Evolutionary conservation across 1,140 invertebrate species (phyloP).

Genomic region (Brachionus plicatilis): DNA sequence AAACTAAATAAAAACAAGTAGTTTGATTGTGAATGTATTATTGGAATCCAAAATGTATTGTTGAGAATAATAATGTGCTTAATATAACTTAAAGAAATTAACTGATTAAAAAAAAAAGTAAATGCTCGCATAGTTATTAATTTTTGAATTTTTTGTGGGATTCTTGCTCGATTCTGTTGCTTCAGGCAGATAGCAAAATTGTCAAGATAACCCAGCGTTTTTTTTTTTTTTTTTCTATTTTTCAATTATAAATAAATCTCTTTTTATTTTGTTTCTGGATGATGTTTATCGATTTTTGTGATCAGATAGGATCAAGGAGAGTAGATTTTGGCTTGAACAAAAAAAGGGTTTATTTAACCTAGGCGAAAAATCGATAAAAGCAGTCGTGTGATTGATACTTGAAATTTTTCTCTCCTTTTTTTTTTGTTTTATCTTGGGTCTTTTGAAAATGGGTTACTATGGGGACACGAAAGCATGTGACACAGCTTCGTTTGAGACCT

Average conservation of each 20-base stretch:
- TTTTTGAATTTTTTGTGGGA: no score
- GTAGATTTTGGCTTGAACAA: no score
- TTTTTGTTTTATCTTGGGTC: not conserved
- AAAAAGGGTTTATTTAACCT: conserved; percentile 3
- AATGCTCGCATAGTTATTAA: no score
- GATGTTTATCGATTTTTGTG: conserved; percentile 13
- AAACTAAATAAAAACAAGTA: no score
- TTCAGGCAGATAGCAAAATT: not conserved
- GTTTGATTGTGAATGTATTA: no score
- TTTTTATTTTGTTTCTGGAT: no score
- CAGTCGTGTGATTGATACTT: not conserved
- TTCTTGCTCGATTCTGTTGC: not conserved
- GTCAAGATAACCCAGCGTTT: not conserved
- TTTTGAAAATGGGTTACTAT: not conserved
- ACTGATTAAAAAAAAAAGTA: no score
- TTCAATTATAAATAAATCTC: not conserved
- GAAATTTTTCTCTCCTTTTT: not conserved
- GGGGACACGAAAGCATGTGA: conserved; percentile 16
- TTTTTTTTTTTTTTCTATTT: not conserved
- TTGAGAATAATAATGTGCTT: no score
- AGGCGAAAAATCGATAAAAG: not conserved
- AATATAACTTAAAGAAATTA: no score
- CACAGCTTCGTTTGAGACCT: not conserved
- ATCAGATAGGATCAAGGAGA: not conserved
- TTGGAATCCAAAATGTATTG: no score